Percentiles rank a stretch among this genome's conserved stretches.
phyloP scores from a whole-genome alignment of 2,888 invertebrate genomes.

The Drosophila glabriapex region DNA sequence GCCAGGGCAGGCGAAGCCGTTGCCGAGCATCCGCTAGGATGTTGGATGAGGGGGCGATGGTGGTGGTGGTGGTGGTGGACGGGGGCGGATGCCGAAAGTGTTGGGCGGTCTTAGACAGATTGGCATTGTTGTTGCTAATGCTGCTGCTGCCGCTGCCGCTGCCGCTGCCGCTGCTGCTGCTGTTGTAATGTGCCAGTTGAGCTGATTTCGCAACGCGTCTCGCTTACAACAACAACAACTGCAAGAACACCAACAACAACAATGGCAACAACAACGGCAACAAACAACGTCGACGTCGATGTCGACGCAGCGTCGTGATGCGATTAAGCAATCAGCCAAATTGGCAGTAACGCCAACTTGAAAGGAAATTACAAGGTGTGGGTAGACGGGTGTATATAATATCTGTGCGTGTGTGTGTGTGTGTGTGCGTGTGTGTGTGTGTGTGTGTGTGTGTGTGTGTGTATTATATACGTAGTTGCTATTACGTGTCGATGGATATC shows the following conservation, averaged over 20 bases:
- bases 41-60: background rate
- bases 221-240: conserved; percentile 28
- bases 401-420: background rate
- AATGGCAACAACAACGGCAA: conserved; percentile 14
- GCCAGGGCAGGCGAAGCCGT: conserved; percentile 15
- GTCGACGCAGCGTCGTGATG: conserved; percentile 69
- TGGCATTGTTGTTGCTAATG: conserved; percentile 44
- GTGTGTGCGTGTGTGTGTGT: background rate
- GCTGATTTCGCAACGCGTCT: conserved; percentile 67
- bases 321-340: conserved; percentile 80
- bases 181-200: conserved; percentile 53
- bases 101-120: conserved; percentile 62
- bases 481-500: conserved; percentile 55
- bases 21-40: background rate
- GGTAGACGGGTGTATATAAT: conserved; percentile 2
- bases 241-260: background rate
- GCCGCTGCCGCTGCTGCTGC: conserved; percentile 36
- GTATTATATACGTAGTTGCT: conserved; percentile 41
- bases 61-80: background rate
- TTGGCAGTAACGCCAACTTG: conserved; percentile 81
- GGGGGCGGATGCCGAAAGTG: conserved; percentile 45
- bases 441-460: background rate
- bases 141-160: conserved; percentile 33
- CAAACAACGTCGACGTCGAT: conserved; percentile 10
- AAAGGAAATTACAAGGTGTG: conserved; percentile 77